Base-by-base conservation (phyloP, 2,797 vertebrate species). In the Rallus crepitans region DNA sequence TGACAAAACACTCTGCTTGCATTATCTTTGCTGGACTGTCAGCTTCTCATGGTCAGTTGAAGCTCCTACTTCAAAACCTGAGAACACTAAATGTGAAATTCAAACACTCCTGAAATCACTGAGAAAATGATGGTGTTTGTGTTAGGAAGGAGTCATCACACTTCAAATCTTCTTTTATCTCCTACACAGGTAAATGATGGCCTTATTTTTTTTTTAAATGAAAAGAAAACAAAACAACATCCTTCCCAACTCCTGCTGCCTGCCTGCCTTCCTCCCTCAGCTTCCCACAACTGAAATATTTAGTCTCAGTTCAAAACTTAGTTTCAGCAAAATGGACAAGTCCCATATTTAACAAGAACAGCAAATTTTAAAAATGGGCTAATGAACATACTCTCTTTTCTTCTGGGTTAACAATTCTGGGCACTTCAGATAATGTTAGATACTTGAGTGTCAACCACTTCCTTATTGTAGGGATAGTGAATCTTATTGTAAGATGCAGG, bases 1-100 rank as follows among this genome's bases (percentile, higher is more conserved):
- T 85, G 42, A 89, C 48, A 95, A 93, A 93, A 79, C 63, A 65
- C 64, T 71, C 55, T 90, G 45, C 68, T 69, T 60, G 60, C 78
- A 59, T 37, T 87, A 64, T 39, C 81, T 92, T 92, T 39, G 45
- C 40, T 50, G 64, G 47, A 52, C 57, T 78, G 19, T 35, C 40
- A 66, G 20, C 21, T 81, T 80, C 65, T 63, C 52, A n/a, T 1
- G 1, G n/a, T 21, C 37, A 78, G 20, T 20, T 57, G n/a, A 52
- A 78, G 15, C 12, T 53, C 42, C n/a, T 66, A 15, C 35, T 77
- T 77, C 48, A 78, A 40, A 86, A 56, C 40, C 20, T 33, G 6
- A 63, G 48, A 69, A 53, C 27, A 9, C 10, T 53, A 73, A 68
- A 78, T 53, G 37, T 53, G 37, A 52, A 64, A 69, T 53, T 53